Evolutionary conservation across 2,113 vertebrate species (phyloP).

Genomic region (Saguinus imperator): DNA sequence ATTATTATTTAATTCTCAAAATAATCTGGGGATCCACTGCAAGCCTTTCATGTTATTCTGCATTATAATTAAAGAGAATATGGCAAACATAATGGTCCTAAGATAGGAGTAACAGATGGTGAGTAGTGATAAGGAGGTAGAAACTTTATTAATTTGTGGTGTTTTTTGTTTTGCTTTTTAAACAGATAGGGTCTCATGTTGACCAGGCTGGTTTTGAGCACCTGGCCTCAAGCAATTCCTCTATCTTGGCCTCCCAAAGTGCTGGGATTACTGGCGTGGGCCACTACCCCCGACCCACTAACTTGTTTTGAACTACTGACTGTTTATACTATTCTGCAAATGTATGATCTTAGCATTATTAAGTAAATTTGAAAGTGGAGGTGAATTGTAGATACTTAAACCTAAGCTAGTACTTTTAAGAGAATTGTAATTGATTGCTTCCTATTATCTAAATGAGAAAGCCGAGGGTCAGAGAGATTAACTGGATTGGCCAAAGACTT

Average conservation of each 20-base stretch:
- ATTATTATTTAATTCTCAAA: slow-evolving; percentile 4
- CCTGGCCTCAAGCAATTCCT: too few species aligned
- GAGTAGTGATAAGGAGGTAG: background rate
- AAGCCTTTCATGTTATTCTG: background rate
- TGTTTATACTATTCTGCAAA: slow-evolving; percentile 22
- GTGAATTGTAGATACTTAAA: slow-evolving; percentile 26
- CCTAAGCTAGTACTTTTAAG: background rate
- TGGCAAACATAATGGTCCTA: slow-evolving; percentile 1
- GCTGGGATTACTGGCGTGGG: too few species aligned
- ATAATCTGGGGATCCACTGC: background rate
- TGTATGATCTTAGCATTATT: background rate
- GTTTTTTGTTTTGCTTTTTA: too few species aligned
- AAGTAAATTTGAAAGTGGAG: slow-evolving; percentile 35
- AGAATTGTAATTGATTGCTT: slow-evolving; percentile 51
- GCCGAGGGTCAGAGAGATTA: slow-evolving; percentile 20
- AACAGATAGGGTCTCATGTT: too few species aligned
- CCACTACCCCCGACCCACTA: background rate
- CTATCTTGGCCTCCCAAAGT: too few species aligned
- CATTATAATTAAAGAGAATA: slow-evolving; percentile 10
- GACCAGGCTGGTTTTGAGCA: too few species aligned
- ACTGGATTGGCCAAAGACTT: slow-evolving; percentile 10
- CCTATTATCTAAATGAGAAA: slow-evolving; percentile 38
- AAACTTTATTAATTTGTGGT: background rate
- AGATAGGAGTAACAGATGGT: slow-evolving; percentile 1
- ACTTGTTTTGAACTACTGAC: background rate